These are phyloP conservation scores for Cossypha caffra DNA, from an alignment of 2,797 vertebrate species.

Conservation along the genomic window DNA sequence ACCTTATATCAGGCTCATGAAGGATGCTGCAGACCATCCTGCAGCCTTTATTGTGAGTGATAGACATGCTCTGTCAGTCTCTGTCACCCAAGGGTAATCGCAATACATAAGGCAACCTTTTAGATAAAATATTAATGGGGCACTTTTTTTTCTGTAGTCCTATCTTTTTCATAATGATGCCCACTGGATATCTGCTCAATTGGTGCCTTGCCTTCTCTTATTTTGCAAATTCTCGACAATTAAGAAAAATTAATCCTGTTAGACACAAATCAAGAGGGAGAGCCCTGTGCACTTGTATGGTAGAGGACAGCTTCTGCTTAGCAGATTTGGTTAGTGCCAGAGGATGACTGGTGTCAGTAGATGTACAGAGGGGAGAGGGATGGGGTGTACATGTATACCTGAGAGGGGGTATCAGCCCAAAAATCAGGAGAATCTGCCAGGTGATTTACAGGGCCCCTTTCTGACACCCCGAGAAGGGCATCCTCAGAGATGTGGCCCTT, in stretches of 20 bases:
- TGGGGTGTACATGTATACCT: neutral
- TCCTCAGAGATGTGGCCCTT: neutral
- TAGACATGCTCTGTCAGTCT: neutral
- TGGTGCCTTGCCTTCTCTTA: neutral
- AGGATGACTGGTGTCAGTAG: accelerated
- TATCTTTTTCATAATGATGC: neutral
- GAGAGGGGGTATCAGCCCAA: neutral
- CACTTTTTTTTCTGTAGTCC: neutral
- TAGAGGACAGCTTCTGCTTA: neutral
- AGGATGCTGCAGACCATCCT: constrained; percentile 11
- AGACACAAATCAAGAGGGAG: neutral
- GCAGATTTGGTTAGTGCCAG: neutral
- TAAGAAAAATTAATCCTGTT: constrained; percentile 8
- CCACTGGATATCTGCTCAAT: neutral
- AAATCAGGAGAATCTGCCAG: neutral
- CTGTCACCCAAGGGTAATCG: neutral
- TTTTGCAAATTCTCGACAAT: neutral
- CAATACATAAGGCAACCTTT: neutral
- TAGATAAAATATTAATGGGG: neutral
- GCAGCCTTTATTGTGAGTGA: constrained; percentile 31
- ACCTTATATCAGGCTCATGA: constrained; percentile 44
- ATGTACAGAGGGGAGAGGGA: neutral
- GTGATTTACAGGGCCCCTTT: neutral
- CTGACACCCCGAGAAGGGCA: neutral
- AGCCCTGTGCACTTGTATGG: accelerated